Percentiles rank a stretch among this genome's conserved stretches.
Conservation (phyloP, 1,140 invertebrate species). For the Drosophila paulistorum region DNA sequence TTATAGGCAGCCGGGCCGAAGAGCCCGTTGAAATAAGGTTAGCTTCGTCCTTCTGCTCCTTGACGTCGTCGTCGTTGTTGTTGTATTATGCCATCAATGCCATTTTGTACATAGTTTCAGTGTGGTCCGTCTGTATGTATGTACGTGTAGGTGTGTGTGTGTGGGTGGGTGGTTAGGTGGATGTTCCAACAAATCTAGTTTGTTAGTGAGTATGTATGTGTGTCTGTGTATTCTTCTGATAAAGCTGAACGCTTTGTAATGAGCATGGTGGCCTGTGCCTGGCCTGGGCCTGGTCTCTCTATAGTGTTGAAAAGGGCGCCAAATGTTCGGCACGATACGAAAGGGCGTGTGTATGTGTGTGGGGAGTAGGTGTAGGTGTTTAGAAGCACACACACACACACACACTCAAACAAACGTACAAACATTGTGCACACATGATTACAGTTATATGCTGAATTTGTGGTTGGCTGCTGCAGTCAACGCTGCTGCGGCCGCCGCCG, state of each 20-base stretch:
- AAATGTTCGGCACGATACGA: slow-evolving; percentile 51
- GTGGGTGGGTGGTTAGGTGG: slow-evolving; percentile 28
- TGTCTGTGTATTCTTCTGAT: slow-evolving; percentile 61
- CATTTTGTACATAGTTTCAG: slow-evolving; percentile 71
- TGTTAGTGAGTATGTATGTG: slow-evolving; percentile 36
- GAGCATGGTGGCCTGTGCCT: slow-evolving; percentile 65
- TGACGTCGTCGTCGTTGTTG: slow-evolving; percentile 32
- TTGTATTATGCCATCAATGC: slow-evolving; percentile 80
- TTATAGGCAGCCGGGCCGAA: slow-evolving; percentile 60
- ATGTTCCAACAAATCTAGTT: slow-evolving; percentile 65
- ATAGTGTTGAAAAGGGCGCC: slow-evolving; percentile 80
- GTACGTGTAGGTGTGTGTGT: slow-evolving; percentile 30
- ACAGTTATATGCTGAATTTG: slow-evolving; percentile 82
- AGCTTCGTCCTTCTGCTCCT: slow-evolving; percentile 35
- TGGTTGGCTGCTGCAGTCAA: slow-evolving; percentile 65
- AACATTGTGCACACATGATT: slow-evolving; percentile 77
- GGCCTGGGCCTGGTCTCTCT: slow-evolving; percentile 58
- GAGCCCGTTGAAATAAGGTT: slow-evolving; percentile 66
- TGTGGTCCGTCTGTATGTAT: slow-evolving; percentile 49
- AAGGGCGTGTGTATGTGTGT: slow-evolving; percentile 25
- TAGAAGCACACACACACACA: slow-evolving; percentile 54
- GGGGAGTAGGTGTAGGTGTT: slow-evolving; percentile 66
- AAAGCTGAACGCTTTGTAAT: slow-evolving; percentile 72
- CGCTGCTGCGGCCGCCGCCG: slow-evolving; percentile 19
- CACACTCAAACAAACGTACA: slow-evolving; percentile 41